phyloP scores from a whole-genome alignment of 2,113 vertebrate species.

The Parus major region DNA sequence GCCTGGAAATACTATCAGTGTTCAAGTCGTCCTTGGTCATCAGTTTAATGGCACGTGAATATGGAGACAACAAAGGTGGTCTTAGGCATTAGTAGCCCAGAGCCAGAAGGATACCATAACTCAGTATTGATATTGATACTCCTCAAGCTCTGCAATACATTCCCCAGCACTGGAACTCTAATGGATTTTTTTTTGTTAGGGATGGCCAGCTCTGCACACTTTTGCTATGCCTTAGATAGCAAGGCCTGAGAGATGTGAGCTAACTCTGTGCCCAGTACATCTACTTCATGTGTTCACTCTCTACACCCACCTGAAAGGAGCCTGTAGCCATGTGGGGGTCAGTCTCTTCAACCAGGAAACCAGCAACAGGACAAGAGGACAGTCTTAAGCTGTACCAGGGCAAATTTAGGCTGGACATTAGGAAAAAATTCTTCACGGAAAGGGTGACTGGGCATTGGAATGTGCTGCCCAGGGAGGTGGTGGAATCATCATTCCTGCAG shows the following conservation, averaged over 20 bases:
- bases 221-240: not conserved
- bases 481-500: not conserved
- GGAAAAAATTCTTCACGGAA: not conserved
- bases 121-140: not conserved
- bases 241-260: not conserved
- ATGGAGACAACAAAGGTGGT: not conserved
- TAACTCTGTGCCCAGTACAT: not conserved
- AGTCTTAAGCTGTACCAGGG: not conserved
- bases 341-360: not conserved
- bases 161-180: not conserved
- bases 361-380: not conserved
- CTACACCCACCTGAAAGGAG: not conserved
- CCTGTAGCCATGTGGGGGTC: fast-evolving
- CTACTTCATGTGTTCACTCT: not conserved
- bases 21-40: not conserved
- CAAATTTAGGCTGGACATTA: not conserved
- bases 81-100: not conserved
- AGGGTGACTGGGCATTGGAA: not conserved
- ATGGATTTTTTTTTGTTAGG: not conserved
- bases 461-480: not conserved
- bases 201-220: not conserved
- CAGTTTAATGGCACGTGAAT: not conserved
- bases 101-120: not conserved
- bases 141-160: not conserved
- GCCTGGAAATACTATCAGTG: not conserved